Conservation (phyloP, 2,797 vertebrate species). For the Tragopan temminckii region DNA sequence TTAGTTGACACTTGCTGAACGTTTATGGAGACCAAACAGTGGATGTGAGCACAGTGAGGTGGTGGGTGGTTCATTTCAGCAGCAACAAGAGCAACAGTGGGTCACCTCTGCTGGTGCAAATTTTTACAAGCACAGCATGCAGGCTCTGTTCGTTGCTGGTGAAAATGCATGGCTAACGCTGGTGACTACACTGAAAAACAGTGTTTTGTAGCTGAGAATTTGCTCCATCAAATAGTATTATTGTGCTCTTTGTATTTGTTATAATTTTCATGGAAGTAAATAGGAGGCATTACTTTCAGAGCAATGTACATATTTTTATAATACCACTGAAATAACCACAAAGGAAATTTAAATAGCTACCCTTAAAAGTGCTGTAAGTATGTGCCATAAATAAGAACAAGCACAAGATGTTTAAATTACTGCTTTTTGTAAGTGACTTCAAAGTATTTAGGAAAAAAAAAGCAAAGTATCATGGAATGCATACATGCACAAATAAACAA, state of each 20-base stretch:
- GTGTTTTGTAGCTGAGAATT: too few species aligned
- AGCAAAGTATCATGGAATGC: not conserved
- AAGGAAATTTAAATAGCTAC: not conserved
- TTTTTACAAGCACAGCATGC: too few species aligned
- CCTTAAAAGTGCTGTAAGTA: not conserved
- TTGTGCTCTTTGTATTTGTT: too few species aligned
- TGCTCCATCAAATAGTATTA: too few species aligned
- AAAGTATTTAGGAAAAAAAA: not conserved
- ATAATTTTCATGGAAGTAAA: too few species aligned
- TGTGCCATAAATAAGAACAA: not conserved
- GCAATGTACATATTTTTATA: not conserved
- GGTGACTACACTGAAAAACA: too few species aligned
- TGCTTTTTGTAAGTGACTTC: not conserved
- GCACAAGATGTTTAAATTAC: not conserved
- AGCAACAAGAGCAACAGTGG: not conserved
- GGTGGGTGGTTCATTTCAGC: not conserved
- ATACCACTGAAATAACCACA: not conserved
- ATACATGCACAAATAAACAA: not conserved
- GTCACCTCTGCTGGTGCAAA: too few species aligned
- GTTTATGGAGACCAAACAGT: not conserved
- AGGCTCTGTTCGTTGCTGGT: too few species aligned
- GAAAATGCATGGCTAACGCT: too few species aligned
- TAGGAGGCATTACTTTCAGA: too few species aligned
- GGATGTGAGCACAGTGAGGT: not conserved
- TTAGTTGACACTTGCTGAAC: too few species aligned